Conservation (phyloP, 2,797 vertebrate species). For the Sebastes trivittatus region DNA sequence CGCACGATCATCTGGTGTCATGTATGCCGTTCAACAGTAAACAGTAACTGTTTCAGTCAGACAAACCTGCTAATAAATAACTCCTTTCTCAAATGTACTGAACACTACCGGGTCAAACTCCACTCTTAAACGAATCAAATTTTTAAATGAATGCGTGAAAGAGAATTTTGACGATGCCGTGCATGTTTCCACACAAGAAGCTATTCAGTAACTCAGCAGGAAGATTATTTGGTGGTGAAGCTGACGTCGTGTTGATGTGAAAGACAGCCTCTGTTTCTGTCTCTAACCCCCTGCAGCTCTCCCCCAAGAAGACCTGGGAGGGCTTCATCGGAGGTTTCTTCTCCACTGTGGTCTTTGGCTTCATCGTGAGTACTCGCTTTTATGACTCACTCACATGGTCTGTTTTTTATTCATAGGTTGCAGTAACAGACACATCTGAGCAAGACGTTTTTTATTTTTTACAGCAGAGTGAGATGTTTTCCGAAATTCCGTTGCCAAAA, state of each 20-base stretch:
- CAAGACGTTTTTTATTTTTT: no score
- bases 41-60: not conserved
- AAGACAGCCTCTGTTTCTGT: slow-evolving; percentile 3
- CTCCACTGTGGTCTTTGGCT: slow-evolving; percentile 93
- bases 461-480: not conserved
- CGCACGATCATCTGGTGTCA: not conserved
- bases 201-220: not conserved
- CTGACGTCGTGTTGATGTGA: slow-evolving; percentile 17
- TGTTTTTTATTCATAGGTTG: not conserved
- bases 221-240: not conserved
- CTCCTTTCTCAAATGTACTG: not conserved
- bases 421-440: no score
- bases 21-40: not conserved
- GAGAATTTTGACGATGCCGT: not conserved
- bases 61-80: not conserved
- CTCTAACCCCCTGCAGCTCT: slow-evolving; percentile 81
- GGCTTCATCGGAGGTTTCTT: slow-evolving; percentile 99
- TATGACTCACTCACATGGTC: not conserved
- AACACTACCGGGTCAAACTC: not conserved
- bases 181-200: not conserved
- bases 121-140: not conserved
- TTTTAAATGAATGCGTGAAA: not conserved
- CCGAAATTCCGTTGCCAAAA: not conserved
- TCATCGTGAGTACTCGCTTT: slow-evolving; percentile 86
- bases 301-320: slow-evolving; percentile 99